These are phyloP conservation scores for Callyntrura sp. DNA, from an alignment of 2,888 invertebrate genomes.

Conservation along the genomic window DNA sequence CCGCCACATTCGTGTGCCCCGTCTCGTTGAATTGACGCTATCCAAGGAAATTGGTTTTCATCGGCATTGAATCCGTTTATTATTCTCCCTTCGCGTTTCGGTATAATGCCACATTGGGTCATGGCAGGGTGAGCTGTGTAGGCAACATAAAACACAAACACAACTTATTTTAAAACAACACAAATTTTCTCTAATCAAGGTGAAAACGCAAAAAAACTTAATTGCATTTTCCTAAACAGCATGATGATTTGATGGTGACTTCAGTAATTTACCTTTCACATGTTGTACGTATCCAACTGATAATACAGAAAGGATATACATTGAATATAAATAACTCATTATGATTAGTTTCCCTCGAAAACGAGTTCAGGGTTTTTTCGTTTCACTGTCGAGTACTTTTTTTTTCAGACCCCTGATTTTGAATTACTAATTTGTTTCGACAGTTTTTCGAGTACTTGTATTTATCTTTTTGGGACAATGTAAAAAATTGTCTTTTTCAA, in stretches of 20 bases:
- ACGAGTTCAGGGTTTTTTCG: not conserved
- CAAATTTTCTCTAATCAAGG: slow-evolving; percentile 46
- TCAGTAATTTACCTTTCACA: slow-evolving; percentile 59
- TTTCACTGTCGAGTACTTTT: too few species aligned
- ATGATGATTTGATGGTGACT: not conserved
- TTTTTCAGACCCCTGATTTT: too few species aligned
- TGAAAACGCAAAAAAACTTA: slow-evolving; percentile 10
- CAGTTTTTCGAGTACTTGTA: not conserved
- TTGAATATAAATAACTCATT: slow-evolving; percentile 52
- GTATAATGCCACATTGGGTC: slow-evolving; percentile 15
- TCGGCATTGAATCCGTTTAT: slow-evolving; percentile 49
- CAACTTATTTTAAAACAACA: too few species aligned
- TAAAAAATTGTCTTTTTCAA: slow-evolving; percentile 16
- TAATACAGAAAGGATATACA: slow-evolving; percentile 34
- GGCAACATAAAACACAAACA: too few species aligned
- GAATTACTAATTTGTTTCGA: too few species aligned
- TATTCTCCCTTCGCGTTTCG: not conserved
- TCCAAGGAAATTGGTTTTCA: slow-evolving; percentile 63
- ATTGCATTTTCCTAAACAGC: not conserved
- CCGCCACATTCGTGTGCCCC: slow-evolving; percentile 66
- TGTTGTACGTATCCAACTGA: slow-evolving; percentile 42
- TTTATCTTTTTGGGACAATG: slow-evolving; percentile 5
- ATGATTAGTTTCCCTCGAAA: not conserved
- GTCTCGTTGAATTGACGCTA: slow-evolving; percentile 59
- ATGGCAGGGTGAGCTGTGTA: slow-evolving; percentile 33